A percentile compares a stretch with the other conserved stretches of the same genome.
These are phyloP conservation scores for Centropus bengalensis DNA, from an alignment of 2,113 vertebrate genomes.

Conservation along the genomic window DNA sequence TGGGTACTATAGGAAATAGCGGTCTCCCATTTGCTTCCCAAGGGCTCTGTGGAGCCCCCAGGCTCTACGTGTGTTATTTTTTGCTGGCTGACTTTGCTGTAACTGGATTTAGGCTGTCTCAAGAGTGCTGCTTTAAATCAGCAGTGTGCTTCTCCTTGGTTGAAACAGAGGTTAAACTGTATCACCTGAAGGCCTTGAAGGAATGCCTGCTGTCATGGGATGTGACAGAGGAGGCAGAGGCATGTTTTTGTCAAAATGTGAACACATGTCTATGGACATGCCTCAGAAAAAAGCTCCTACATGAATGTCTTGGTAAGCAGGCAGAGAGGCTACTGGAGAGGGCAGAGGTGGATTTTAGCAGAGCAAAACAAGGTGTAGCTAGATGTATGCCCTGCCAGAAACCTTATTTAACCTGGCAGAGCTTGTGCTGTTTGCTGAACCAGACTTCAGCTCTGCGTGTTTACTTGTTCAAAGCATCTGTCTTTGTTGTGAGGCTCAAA, in stretches of 20 bases:
- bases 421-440: neutral
- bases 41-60: neutral
- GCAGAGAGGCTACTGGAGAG: neutral
- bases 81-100: neutral
- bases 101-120: neutral
- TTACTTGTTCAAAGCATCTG: neutral
- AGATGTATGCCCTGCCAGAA: neutral
- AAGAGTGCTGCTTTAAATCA: neutral
- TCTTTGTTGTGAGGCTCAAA: constrained; percentile 5
- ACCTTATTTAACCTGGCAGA: neutral
- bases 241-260: neutral
- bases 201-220: neutral
- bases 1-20: neutral
- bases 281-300: neutral
- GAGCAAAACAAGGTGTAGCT: neutral
- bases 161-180: neutral
- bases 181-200: neutral
- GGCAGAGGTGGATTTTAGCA: neutral
- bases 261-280: neutral
- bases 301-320: neutral
- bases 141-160: neutral
- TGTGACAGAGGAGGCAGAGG: neutral
- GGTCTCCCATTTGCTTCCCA: neutral
- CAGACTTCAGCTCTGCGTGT: neutral
- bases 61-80: neutral